These are phyloP conservation scores for Drosophila heteroneura DNA, from an alignment of 2,888 invertebrate genomes.

Conservation along the genomic window DNA sequence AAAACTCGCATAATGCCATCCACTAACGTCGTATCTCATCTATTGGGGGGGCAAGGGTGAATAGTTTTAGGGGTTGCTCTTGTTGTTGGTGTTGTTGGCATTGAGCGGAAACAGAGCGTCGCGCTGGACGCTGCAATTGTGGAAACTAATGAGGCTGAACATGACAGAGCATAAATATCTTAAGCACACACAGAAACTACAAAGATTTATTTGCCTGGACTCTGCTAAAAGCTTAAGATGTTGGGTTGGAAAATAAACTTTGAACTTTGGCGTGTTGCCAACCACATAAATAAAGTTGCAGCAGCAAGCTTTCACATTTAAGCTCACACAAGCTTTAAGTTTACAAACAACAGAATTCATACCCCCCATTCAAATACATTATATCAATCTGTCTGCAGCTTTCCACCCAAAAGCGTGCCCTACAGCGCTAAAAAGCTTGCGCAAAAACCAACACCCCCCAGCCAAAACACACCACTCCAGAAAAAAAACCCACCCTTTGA, in stretches of 20 bases:
- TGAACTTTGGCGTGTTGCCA: conserved; percentile 32
- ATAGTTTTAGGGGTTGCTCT: conserved; percentile 31
- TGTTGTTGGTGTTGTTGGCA: conserved; percentile 24
- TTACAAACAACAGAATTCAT: conserved; percentile 4
- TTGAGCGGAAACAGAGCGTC: conserved; percentile 63
- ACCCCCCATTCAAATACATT: not conserved
- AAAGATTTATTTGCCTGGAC: conserved; percentile 5
- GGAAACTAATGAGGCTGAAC: conserved; percentile 71
- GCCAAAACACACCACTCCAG: conserved; percentile 8
- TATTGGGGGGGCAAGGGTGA: conserved; percentile 35
- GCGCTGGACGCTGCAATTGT: conserved; percentile 38
- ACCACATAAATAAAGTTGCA: conserved; percentile 20
- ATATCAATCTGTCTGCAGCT: conserved; percentile 29
- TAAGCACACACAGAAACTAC: conserved; percentile 4
- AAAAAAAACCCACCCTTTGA: conserved; percentile 60
- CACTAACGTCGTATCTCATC: conserved; percentile 43
- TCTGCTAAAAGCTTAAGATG: conserved; percentile 9
- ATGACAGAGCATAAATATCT: conserved; percentile 49
- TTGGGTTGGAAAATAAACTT: conserved; percentile 37
- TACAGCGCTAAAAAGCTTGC: conserved; percentile 49
- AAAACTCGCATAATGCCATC: conserved; percentile 59
- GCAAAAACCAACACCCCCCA: conserved; percentile 43
- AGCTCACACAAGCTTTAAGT: conserved; percentile 23
- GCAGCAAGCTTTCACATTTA: conserved; percentile 13
- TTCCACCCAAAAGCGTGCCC: conserved; percentile 31